A percentile compares a stretch with the other conserved stretches of the same genome.
phyloP scores from a whole-genome alignment of 2,113 vertebrate genomes.

The Rhinogobius similis region DNA sequence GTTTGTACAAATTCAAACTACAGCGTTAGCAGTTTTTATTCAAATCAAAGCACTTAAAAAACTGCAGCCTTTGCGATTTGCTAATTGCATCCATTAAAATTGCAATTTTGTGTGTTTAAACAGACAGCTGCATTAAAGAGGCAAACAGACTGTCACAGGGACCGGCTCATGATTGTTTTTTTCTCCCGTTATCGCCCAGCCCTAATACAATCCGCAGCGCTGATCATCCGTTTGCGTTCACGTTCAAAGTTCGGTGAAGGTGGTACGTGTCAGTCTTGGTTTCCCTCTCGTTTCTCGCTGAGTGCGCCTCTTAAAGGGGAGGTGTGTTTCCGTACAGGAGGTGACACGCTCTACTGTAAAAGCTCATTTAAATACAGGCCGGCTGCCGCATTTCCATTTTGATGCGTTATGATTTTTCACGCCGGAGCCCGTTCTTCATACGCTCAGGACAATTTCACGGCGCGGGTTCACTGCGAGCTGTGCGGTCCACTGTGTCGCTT shows the following conservation, averaged over 20 bases:
- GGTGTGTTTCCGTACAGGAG: neutral
- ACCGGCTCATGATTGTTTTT: no score
- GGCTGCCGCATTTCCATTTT: constrained; percentile 48
- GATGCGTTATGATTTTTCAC: constrained; percentile 52
- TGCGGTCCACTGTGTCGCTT: neutral
- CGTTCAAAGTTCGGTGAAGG: neutral
- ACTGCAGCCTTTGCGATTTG: no score
- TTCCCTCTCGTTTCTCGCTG: neutral
- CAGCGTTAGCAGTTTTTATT: no score
- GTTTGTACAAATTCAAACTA: no score
- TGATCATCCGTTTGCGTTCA: no score
- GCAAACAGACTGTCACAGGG: no score
- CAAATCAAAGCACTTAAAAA: no score
- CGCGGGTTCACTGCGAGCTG: constrained; percentile 13
- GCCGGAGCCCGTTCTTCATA: constrained; percentile 34
- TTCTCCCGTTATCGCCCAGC: no score
- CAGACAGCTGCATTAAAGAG: no score
- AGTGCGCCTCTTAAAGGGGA: neutral
- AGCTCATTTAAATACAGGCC: constrained; percentile 7
- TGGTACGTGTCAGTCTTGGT: neutral
- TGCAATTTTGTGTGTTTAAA: no score
- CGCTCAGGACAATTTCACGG: constrained; percentile 52
- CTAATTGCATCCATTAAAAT: no score
- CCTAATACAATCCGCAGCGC: no score
- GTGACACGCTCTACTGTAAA: neutral